These are phyloP conservation scores for Bos javanicus DNA, from an alignment of 2,113 vertebrate genomes.

Conservation along the genomic window DNA sequence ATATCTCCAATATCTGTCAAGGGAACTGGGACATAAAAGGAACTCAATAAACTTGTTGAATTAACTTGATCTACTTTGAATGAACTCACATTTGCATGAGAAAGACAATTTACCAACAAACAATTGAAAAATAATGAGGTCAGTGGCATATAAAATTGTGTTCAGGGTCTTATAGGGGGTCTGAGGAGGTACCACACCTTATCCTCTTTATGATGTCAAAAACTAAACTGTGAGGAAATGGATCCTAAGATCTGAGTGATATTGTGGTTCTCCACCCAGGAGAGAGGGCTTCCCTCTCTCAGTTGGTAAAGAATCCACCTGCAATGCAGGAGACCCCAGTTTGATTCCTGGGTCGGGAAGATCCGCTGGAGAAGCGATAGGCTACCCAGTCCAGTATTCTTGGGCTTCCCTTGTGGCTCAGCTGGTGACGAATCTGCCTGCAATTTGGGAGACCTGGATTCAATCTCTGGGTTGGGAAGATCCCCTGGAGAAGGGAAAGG, in stretches of 20 bases:
- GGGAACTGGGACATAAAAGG: background rate
- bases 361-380: background rate
- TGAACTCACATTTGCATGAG: background rate
- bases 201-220: slow-evolving; percentile 10
- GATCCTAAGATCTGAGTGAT: background rate
- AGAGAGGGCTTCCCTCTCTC: background rate
- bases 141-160: background rate
- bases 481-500: background rate
- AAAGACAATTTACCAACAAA: slow-evolving; percentile 1
- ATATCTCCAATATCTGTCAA: background rate
- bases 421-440: background rate
- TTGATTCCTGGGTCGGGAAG: background rate
- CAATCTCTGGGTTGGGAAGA: background rate
- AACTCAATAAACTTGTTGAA: background rate
- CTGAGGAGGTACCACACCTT: background rate
- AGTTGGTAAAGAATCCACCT: background rate
- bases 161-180: background rate
- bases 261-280: background rate
- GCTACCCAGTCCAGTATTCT: background rate
- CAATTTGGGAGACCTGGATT: background rate
- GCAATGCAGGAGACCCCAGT: background rate
- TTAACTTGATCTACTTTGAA: background rate
- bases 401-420: background rate
- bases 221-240: background rate
- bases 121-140: background rate